Evolutionary conservation across 2,888 invertebrate genomes (phyloP), one percentile per base, ranked within the genome.

Genomic region (Cantharis nigra): DNA sequence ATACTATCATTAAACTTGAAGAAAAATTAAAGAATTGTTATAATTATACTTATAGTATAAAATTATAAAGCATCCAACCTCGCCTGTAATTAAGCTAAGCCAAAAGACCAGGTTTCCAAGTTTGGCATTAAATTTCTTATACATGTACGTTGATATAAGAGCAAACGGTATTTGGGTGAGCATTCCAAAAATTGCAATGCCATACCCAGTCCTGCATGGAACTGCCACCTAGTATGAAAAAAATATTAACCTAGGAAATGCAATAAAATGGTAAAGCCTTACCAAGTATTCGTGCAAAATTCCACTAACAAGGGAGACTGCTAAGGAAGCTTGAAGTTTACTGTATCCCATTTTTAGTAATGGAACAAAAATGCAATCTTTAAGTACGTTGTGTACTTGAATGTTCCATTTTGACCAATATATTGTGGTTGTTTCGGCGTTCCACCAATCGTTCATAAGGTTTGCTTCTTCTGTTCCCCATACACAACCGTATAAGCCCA

Each of bases 371-470:
- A 77, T 18, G 10, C 9, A 23, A 63, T 74, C 64, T 26, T 72
- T 71, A 14, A 74, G 9, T 63, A 63, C 70, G 3, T 49, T 20
- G 26, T 77, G 77, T 4, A 72, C 63, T 23, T 69, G 74, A 33
- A 74, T 67, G 28, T 77, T 77, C 77, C 77, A 77, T 71, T 67
- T 77, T 3, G 69, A 49, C 77, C 77, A 77, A 70, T 67, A 77
- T 18, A 63, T 63, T 9, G 69, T 63, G 1, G 49, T 62, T 7
- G 70, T 74, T 11, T 63, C 69, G 5, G 74, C 23, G 62, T 77
- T 77, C 74, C 74, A 77, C 77, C 77, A 77, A 62, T 77, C 74
- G n/a, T 63, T 14, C 13, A 13, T 69, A 14, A 69, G 10, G 3
- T 9, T 20, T 0, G 69, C 16, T 11, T 69, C 69, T 69, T 49